Percentiles rank a stretch among this genome's conserved stretches.
phyloP scores from a whole-genome alignment of 2,888 invertebrate genomes.

The Mythimna impura region DNA sequence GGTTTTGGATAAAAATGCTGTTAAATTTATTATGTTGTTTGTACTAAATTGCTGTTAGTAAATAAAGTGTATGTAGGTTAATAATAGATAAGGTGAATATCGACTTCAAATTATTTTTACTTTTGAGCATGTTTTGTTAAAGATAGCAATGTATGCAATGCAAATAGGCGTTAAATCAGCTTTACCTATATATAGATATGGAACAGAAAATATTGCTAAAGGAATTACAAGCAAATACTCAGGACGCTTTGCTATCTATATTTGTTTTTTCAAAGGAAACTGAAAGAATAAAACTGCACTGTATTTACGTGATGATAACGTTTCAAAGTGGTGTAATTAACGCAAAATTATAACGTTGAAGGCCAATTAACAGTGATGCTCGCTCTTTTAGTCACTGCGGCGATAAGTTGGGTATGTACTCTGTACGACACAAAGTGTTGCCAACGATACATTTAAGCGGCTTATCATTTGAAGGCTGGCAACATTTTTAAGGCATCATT shows the following conservation, averaged over 20 bases:
- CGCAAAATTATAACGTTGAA: conserved; percentile 62
- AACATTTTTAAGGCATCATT: conserved; percentile 60
- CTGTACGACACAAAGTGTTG: conserved; percentile 8
- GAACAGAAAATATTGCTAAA: background rate
- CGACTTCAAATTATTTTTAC: background rate
- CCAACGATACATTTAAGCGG: conserved; percentile 45
- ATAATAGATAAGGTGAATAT: background rate
- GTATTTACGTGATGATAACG: conserved; percentile 29
- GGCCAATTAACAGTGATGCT: conserved; percentile 58
- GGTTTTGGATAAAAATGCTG: background rate
- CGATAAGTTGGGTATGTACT: conserved; percentile 31
- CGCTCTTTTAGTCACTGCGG: conserved; percentile 34
- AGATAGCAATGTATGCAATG: background rate
- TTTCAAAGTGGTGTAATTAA: conserved; percentile 50
- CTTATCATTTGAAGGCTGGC: conserved; percentile 56
- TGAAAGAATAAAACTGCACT: background rate
- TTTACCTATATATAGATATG: background rate
- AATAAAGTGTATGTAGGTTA: background rate
- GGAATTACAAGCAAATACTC: background rate
- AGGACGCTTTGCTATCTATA: background rate
- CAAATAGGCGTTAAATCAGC: background rate
- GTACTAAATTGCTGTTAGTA: conserved; percentile 3
- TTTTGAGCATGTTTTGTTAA: background rate
- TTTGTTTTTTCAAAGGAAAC: conserved; percentile 1
- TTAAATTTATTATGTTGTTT: background rate